These are phyloP conservation scores for Orchesella flavescens DNA, from an alignment of 2,888 invertebrate species.

Conservation along the genomic window DNA sequence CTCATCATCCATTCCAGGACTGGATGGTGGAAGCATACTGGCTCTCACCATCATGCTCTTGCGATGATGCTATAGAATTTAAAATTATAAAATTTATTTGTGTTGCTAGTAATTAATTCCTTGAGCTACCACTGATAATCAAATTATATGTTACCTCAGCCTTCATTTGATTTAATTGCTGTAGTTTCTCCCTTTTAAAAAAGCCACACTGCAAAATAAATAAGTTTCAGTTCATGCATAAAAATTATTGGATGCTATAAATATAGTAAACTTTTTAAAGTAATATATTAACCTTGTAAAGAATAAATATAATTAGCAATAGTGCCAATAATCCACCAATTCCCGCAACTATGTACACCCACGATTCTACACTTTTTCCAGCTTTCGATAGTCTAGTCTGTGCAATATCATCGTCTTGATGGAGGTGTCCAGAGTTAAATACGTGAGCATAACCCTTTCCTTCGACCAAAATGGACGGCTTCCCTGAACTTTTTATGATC, in stretches of 20 bases:
- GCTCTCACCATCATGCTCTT: constrained; percentile 45
- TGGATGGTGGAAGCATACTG: background rate
- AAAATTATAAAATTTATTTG: background rate
- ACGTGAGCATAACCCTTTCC: constrained; percentile 22
- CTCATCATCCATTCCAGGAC: background rate
- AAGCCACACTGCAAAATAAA: constrained; percentile 44
- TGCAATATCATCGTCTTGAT: constrained; percentile 34
- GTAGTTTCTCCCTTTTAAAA: constrained; percentile 47
- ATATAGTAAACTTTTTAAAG: too few relatives aligned
- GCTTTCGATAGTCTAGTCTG: constrained; percentile 4
- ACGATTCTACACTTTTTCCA: background rate
- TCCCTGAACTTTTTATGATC: constrained; percentile 5
- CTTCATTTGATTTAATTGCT: constrained; percentile 48
- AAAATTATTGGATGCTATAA: background rate
- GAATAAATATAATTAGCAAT: constrained; percentile 18
- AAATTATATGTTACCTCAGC: constrained; percentile 35
- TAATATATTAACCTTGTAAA: constrained; percentile 48
- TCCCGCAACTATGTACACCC: constrained; percentile 40
- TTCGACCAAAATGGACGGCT: constrained; percentile 24
- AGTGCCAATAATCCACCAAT: constrained; percentile 31
- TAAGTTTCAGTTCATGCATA: background rate
- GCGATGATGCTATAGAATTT: constrained; percentile 18
- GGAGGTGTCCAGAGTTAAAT: background rate
- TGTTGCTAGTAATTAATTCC: background rate
- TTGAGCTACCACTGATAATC: too few relatives aligned